Evolutionary conservation across 1,140 invertebrate species (phyloP).

Genomic region (Diprion similis): DNA sequence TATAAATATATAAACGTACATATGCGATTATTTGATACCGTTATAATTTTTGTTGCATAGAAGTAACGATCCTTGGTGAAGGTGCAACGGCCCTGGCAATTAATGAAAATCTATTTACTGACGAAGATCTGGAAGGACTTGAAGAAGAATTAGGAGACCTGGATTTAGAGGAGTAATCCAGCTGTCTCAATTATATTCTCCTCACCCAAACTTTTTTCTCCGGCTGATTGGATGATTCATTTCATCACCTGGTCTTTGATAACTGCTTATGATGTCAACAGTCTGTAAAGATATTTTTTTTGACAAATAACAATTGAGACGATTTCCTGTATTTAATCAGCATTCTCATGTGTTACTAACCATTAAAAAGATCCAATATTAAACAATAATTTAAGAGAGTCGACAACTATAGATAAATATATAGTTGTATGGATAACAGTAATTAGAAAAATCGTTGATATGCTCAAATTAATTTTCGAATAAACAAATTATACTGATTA

Average conservation of each 20-base stretch:
- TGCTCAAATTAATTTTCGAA: no score
- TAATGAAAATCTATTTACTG: constrained; percentile 94
- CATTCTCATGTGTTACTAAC: background rate
- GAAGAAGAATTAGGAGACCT: constrained; percentile 85
- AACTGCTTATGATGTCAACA: background rate
- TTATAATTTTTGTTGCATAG: constrained; percentile 24
- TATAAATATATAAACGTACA: constrained; percentile 13
- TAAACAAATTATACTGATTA: no score
- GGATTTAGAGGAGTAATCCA: constrained; percentile 69
- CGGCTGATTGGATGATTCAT: background rate
- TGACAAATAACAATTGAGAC: background rate
- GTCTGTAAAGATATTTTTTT: background rate
- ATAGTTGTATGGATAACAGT: no score
- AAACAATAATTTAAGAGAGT: background rate
- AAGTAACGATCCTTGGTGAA: constrained; percentile 51
- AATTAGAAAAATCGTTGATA: no score
- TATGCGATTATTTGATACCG: constrained; percentile 11
- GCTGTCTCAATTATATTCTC: constrained; percentile 37
- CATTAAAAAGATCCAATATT: background rate
- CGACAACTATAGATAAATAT: background rate
- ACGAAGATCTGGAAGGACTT: constrained; percentile 82
- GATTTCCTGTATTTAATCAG: background rate
- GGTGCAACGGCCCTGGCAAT: constrained; percentile 76
- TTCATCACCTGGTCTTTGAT: background rate
- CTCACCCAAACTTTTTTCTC: constrained; percentile 19